Evolutionary conservation across 2,797 vertebrate species (phyloP).

Genomic region (Discoglossus pictus): DNA sequence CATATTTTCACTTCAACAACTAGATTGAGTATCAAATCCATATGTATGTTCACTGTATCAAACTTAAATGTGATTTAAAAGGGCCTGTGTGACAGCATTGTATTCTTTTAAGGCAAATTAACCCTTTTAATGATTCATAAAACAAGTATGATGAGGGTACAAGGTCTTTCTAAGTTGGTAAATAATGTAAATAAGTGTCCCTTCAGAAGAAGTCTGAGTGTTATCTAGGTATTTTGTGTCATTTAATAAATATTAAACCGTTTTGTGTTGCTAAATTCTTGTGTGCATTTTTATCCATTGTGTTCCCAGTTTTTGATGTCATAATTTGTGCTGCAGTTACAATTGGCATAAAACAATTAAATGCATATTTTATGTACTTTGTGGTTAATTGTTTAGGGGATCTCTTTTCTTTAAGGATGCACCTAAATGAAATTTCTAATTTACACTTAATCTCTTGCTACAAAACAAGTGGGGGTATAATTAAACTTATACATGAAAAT

Average conservation of each 20-base stretch:
- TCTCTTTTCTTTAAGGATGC: too few species aligned
- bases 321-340: too few species aligned
- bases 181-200: constrained; percentile 79
- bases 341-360: too few species aligned
- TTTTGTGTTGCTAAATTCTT: constrained; percentile 70
- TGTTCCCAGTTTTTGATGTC: constrained; percentile 44
- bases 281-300: constrained; percentile 55
- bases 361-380: too few species aligned
- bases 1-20: constrained; percentile 60
- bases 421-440: too few species aligned
- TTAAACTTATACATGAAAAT: too few species aligned
- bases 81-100: constrained; percentile 57
- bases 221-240: constrained; percentile 77
- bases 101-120: constrained; percentile 65
- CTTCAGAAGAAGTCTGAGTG: constrained; percentile 70
- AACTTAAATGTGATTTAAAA: constrained; percentile 60
- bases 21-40: constrained; percentile 55
- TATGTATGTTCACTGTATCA: constrained; percentile 64
- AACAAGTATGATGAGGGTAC: constrained; percentile 67
- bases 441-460: too few species aligned
- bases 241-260: constrained; percentile 77
- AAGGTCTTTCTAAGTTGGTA: constrained; percentile 73
- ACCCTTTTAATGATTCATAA: constrained; percentile 71
- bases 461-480: too few species aligned
- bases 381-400: too few species aligned